These are phyloP conservation scores for Plectus sambesii DNA, from an alignment of 1,140 invertebrate genomes.

Conservation along the genomic window DNA sequence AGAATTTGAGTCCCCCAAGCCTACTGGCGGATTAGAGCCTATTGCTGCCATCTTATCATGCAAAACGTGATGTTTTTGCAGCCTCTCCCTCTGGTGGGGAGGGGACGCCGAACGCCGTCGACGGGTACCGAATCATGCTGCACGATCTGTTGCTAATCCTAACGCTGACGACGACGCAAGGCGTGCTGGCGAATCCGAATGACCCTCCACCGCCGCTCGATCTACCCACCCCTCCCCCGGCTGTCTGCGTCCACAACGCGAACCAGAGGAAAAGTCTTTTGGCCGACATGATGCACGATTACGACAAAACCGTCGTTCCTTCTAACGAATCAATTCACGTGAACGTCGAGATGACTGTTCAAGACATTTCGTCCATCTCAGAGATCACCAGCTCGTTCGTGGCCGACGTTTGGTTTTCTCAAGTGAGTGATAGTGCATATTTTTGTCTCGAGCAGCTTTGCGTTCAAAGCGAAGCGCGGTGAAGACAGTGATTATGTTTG, in stretches of 20 bases:
- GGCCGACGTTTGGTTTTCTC: constrained; percentile 45
- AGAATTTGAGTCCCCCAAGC: too few relatives aligned
- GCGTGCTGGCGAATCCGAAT: not conserved
- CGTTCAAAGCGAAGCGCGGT: too few relatives aligned
- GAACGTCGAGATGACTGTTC: constrained; percentile 38
- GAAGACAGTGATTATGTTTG: too few relatives aligned
- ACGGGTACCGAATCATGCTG: constrained; percentile 20
- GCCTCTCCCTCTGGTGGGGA: too few relatives aligned
- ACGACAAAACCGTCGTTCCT: constrained; percentile 44
- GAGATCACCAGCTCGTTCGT: constrained; percentile 44
- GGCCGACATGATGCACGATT: constrained; percentile 32
- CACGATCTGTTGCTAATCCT: constrained; percentile 19
- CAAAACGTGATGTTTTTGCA: too few relatives aligned
- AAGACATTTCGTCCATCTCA: constrained; percentile 44
- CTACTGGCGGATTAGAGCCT: too few relatives aligned
- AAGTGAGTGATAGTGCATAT: too few relatives aligned
- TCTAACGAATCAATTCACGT: constrained; percentile 39
- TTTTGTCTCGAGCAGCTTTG: too few relatives aligned
- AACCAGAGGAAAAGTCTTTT: constrained; percentile 39
- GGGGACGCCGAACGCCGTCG: too few relatives aligned
- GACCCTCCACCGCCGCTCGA: not conserved
- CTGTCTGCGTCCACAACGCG: constrained; percentile 27
- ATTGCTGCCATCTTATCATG: too few relatives aligned
- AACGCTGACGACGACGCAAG: constrained; percentile 12
- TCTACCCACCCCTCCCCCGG: not conserved